These are phyloP conservation scores for Spermophilus dauricus DNA, from an alignment of 2,113 vertebrate genomes.

Conservation along the genomic window DNA sequence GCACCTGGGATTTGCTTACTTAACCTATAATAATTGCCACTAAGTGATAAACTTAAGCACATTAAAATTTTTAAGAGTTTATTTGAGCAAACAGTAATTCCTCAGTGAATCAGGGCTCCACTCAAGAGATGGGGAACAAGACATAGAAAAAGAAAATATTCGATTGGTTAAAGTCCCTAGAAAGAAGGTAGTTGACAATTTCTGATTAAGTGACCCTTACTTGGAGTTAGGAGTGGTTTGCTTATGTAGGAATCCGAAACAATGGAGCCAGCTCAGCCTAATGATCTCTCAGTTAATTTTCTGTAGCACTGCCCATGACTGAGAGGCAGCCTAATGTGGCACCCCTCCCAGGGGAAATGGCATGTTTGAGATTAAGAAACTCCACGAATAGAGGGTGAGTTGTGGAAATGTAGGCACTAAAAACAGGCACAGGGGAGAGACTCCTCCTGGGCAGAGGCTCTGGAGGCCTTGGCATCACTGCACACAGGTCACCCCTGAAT, in stretches of 20 bases:
- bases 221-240: background rate
- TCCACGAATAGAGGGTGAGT: background rate
- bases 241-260: background rate
- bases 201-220: background rate
- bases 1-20: background rate
- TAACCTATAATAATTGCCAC: background rate
- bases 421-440: background rate
- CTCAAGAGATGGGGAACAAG: background rate
- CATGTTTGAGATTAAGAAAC: background rate
- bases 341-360: background rate
- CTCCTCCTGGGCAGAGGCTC: background rate
- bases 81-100: background rate
- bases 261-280: background rate
- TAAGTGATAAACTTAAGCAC: slow-evolving; percentile 21
- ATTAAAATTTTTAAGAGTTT: background rate
- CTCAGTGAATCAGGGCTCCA: background rate
- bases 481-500: background rate
- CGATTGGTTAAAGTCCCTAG: background rate
- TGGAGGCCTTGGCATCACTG: background rate
- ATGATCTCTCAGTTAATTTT: background rate
- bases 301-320: background rate
- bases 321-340: background rate
- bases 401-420: background rate
- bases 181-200: background rate
- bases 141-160: background rate